Conservation (phyloP, 2,888 invertebrate species). For the Oxystoma pomonae region DNA sequence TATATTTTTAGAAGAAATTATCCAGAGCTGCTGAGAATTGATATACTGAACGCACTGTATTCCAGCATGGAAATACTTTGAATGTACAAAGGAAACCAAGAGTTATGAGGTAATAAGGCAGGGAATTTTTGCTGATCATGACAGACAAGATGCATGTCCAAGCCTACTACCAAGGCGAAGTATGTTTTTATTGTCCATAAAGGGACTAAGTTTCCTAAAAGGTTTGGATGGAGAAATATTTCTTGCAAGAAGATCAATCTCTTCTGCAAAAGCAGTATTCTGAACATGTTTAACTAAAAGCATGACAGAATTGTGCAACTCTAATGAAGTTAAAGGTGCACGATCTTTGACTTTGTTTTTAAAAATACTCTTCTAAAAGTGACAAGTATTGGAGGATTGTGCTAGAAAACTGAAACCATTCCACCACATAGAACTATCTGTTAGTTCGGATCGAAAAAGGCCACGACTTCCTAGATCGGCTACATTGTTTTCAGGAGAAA, state of each 20-base stretch:
- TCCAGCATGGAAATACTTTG: not conserved
- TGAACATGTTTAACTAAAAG: not conserved
- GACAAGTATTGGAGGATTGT: not conserved
- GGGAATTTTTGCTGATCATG: not conserved
- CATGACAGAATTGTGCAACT: not conserved
- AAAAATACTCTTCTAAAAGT: not conserved
- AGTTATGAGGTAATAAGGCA: not conserved
- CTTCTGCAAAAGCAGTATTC: not conserved
- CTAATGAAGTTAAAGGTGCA: not conserved
- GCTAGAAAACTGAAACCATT: not conserved
- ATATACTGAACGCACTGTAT: not conserved
- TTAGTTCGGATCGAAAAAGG: not conserved
- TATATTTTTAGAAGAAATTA: not conserved
- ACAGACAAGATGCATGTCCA: not conserved
- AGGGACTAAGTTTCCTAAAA: not conserved
- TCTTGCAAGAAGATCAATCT: not conserved
- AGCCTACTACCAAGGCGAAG: not conserved
- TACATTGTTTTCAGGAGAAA: not conserved
- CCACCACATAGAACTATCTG: not conserved
- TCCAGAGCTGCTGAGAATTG: not conserved
- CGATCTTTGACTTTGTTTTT: not conserved
- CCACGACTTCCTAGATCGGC: not conserved
- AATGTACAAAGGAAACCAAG: not conserved
- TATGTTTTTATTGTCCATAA: not conserved
- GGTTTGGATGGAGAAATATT: not conserved